These are phyloP conservation scores for Amphipoea oculea DNA, from an alignment of 2,888 invertebrate species.

Conservation along the genomic window DNA sequence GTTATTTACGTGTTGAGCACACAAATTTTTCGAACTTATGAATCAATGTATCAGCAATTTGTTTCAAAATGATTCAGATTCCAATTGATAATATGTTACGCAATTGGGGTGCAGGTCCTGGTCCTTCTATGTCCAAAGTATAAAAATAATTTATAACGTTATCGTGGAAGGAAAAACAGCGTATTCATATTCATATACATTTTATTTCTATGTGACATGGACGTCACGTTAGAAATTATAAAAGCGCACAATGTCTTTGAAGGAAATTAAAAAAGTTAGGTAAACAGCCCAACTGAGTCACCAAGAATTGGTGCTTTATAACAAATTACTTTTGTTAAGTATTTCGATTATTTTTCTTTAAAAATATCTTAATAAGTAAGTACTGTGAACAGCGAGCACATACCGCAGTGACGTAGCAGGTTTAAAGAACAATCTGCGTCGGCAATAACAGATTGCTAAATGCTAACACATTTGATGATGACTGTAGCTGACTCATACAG, in stretches of 20 bases:
- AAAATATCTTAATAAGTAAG: neutral
- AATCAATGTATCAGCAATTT: no score
- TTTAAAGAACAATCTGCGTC: constrained; percentile 29
- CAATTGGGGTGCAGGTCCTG: no score
- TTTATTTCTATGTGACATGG: no score
- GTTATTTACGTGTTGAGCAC: no score
- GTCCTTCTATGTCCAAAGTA: neutral
- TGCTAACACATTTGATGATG: neutral
- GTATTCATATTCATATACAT: no score
- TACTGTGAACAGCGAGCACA: constrained; percentile 12
- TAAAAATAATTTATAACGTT: no score
- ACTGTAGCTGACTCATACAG: constrained; percentile 34
- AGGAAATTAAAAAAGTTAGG: neutral
- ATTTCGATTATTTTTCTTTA: neutral
- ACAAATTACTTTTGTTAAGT: no score
- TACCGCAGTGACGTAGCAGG: constrained; percentile 14
- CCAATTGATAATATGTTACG: no score
- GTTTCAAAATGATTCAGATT: no score
- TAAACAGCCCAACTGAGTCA: neutral
- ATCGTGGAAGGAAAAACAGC: no score
- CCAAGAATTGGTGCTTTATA: neutral
- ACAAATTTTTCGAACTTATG: no score
- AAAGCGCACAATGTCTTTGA: neutral
- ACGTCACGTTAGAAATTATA: no score
- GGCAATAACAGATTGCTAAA: constrained; percentile 9